Evolutionary conservation across 2,888 invertebrate species (phyloP).

Genomic region (Koerneria pararmatus): DNA sequence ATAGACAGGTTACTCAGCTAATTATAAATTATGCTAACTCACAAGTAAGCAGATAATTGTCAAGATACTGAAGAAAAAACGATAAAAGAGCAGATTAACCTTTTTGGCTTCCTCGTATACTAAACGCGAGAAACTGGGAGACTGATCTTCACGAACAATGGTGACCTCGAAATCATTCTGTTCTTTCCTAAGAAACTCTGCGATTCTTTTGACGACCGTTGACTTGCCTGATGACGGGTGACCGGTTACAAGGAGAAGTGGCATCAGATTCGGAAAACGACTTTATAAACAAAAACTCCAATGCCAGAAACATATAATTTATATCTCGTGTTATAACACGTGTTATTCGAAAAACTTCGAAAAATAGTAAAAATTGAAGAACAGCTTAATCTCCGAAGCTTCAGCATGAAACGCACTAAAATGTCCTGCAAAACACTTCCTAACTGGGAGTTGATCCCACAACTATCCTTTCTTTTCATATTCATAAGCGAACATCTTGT

Average conservation of each 20-base stretch:
- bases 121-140: conserved; percentile 29
- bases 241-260: conserved; percentile 54
- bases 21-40: too few relatives aligned
- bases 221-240: conserved; percentile 51
- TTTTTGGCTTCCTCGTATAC: conserved; percentile 37
- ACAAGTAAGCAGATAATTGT: not conserved
- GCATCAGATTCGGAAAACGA: conserved; percentile 34
- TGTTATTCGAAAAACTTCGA: too few relatives aligned
- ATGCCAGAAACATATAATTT: too few relatives aligned
- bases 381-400: too few relatives aligned
- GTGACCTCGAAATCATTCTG: conserved; percentile 28
- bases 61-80: not conserved
- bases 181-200: conserved; percentile 29
- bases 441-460: too few relatives aligned
- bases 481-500: too few relatives aligned
- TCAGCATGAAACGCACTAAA: too few relatives aligned
- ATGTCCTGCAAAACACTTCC: too few relatives aligned
- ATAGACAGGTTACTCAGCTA: too few relatives aligned
- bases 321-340: too few relatives aligned
- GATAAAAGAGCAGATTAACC: conserved; percentile 24
- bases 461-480: too few relatives aligned
- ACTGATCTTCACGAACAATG: conserved; percentile 39
- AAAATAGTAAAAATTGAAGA: too few relatives aligned
- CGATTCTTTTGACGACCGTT: conserved; percentile 45
- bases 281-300: not conserved